Conservation (phyloP, 2,888 invertebrate species). For the Tholera decimalis region DNA sequence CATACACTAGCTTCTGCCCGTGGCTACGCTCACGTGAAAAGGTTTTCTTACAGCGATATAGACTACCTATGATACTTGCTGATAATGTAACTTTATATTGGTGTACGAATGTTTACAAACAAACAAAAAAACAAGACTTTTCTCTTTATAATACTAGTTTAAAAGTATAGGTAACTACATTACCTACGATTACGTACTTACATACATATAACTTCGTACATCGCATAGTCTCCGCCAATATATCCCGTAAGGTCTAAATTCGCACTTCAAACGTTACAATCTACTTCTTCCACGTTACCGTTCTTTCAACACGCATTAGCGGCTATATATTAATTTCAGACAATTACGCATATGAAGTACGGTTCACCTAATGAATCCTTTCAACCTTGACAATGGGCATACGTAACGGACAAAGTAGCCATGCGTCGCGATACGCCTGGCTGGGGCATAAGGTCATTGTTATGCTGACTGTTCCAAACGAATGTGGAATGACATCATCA, state of each 20-base stretch:
- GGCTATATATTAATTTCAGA: slow-evolving; percentile 42
- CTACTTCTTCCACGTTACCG: slow-evolving; percentile 39
- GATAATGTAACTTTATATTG: too few relatives aligned
- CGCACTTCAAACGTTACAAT: slow-evolving; percentile 11
- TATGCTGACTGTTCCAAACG: slow-evolving; percentile 42
- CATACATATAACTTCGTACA: not conserved
- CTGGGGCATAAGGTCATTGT: slow-evolving; percentile 66
- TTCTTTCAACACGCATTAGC: slow-evolving; percentile 41
- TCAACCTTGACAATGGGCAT: slow-evolving; percentile 72
- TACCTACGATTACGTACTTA: too few relatives aligned
- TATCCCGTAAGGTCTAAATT: not conserved
- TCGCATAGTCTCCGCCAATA: not conserved
- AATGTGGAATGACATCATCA: slow-evolving; percentile 40
- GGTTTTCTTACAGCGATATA: too few relatives aligned
- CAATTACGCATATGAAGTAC: slow-evolving; percentile 49
- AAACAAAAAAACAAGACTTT: too few relatives aligned
- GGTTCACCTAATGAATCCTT: slow-evolving; percentile 61
- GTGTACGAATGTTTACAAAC: too few relatives aligned
- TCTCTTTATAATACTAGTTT: too few relatives aligned
- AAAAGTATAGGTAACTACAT: too few relatives aligned
- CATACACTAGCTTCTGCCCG: too few relatives aligned
- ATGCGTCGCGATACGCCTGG: slow-evolving; percentile 63
- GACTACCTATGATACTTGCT: too few relatives aligned
- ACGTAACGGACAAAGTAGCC: slow-evolving; percentile 66
- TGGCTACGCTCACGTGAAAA: too few relatives aligned